Conservation (phyloP, 2,113 vertebrate genomes). For the Apodemus speciosus region DNA sequence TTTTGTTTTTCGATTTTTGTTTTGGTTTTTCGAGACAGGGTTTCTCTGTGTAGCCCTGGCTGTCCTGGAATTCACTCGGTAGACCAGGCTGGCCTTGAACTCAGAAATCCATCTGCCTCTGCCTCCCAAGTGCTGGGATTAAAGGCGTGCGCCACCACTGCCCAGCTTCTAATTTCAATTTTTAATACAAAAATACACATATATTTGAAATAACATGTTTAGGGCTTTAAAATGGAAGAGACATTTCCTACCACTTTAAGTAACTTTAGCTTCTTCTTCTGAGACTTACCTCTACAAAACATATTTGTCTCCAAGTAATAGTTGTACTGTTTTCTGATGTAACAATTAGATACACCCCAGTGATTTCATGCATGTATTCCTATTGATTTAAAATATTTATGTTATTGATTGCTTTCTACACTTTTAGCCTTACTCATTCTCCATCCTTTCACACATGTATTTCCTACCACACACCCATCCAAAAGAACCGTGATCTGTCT, state of each 20-base stretch:
- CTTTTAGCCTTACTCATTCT: background rate
- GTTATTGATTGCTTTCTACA: background rate
- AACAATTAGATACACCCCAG: background rate
- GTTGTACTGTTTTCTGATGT: background rate
- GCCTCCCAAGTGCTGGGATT: too few species aligned
- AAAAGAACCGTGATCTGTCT: background rate
- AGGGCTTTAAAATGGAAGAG: background rate
- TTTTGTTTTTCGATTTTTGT: too few species aligned
- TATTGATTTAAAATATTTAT: conserved; percentile 13
- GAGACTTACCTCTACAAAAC: background rate
- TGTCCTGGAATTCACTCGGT: too few species aligned
- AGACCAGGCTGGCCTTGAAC: too few species aligned
- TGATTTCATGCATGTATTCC: background rate
- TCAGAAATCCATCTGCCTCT: too few species aligned
- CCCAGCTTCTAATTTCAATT: conserved; percentile 23
- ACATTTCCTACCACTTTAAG: background rate
- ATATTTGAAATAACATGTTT: conserved; percentile 32
- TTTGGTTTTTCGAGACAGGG: too few species aligned
- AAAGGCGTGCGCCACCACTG: too few species aligned
- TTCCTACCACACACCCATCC: background rate
- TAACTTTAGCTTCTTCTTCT: background rate
- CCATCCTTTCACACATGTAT: background rate
- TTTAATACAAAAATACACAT: conserved; percentile 2
- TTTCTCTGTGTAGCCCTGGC: too few species aligned
- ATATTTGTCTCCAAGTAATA: background rate